Conservation (phyloP, 2,888 invertebrate species). For the Lissocephala sabroskyi region DNA sequence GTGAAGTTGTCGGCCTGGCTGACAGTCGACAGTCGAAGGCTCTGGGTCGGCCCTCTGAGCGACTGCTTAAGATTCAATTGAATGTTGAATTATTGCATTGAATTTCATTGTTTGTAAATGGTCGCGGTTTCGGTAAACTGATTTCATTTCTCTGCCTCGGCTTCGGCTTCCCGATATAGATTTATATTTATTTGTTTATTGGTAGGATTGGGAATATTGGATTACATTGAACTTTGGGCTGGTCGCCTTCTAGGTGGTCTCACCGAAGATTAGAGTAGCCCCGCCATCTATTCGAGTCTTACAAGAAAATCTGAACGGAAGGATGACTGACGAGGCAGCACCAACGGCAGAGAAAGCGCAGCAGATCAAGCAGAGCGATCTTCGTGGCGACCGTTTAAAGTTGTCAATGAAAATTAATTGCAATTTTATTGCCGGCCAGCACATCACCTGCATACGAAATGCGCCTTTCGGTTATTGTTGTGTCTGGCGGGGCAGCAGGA, state of each 20-base stretch:
- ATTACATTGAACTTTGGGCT: constrained; percentile 25
- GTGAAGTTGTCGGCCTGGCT: too few relatives aligned
- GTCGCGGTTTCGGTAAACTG: constrained; percentile 49
- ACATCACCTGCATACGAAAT: constrained; percentile 53
- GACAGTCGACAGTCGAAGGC: constrained; percentile 41
- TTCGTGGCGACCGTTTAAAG: constrained; percentile 50
- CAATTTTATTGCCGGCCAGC: constrained; percentile 65
- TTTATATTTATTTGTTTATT: constrained; percentile 60
- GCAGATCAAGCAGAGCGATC: constrained; percentile 50
- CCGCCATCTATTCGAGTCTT: too few relatives aligned
- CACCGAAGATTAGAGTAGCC: not conserved
- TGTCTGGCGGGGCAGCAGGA: not conserved
- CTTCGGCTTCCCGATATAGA: too few relatives aligned
- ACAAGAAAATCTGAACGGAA: too few relatives aligned
- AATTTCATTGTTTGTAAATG: constrained; percentile 69
- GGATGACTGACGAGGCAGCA: too few relatives aligned
- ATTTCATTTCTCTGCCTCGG: constrained; percentile 55
- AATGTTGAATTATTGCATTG: constrained; percentile 70
- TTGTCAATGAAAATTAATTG: constrained; percentile 71
- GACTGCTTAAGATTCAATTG: constrained; percentile 70
- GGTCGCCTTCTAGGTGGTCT: constrained; percentile 31
- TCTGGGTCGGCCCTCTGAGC: too few relatives aligned
- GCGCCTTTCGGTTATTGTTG: constrained; percentile 10
- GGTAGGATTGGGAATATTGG: constrained; percentile 32
- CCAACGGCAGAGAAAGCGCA: constrained; percentile 40